phyloP scores from a whole-genome alignment of 2,113 vertebrate species.

The Oryzias woworae region DNA sequence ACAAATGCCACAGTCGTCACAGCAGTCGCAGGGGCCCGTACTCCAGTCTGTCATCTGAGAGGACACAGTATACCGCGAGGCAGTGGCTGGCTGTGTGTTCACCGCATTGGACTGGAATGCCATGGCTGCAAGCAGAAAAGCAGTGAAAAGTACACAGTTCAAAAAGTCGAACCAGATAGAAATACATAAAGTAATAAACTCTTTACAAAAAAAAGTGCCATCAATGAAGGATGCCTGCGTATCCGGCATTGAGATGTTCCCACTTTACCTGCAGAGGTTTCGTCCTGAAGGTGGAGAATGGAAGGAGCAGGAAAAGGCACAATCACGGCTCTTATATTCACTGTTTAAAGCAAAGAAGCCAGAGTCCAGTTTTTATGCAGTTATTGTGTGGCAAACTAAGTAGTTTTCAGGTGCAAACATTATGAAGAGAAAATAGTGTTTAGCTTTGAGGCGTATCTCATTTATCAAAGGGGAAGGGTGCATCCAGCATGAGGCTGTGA shows the following conservation, averaged over 20 bases:
- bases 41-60: slow-evolving; percentile 64
- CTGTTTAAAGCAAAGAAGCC: slow-evolving; percentile 11
- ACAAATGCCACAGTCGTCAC: slow-evolving; percentile 80
- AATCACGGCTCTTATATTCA: slow-evolving; percentile 47
- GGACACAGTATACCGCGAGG: slow-evolving; percentile 63
- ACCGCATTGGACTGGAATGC: slow-evolving; percentile 70
- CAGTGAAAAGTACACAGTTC: neutral
- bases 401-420: slow-evolving; percentile 18
- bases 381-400: slow-evolving; percentile 25
- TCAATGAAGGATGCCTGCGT: no score
- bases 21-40: slow-evolving; percentile 75
- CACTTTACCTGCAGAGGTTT: slow-evolving; percentile 33
- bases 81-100: slow-evolving; percentile 66
- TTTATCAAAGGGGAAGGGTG: slow-evolving; percentile 22
- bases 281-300: slow-evolving; percentile 1
- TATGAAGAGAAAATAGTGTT: slow-evolving; percentile 55
- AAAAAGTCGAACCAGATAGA: neutral
- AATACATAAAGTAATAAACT: neutral
- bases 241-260: neutral
- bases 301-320: neutral
- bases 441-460: slow-evolving; percentile 62
- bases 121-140: slow-evolving; percentile 60
- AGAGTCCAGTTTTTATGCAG: slow-evolving; percentile 18
- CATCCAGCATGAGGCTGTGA: slow-evolving; percentile 9
- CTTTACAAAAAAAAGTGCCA: neutral